Base-by-base conservation (phyloP, 2,888 invertebrate species). In the Coleophora flavipennella region DNA sequence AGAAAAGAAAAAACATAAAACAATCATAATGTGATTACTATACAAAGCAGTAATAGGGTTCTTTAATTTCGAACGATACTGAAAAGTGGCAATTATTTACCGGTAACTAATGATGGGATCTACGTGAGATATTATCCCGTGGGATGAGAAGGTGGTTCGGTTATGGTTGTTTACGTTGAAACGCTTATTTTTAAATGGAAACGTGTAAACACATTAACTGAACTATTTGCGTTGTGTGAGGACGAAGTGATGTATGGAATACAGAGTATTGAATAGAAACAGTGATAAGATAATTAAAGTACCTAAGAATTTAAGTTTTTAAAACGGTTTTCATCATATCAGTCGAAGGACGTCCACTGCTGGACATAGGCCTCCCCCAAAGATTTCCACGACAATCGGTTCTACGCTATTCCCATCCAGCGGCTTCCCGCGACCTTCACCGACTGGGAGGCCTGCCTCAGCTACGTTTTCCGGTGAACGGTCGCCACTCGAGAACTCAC, bases 161-260 rank as follows among this genome's bases (percentile, higher is more conserved):
- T 20, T 55, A 51, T 56, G 51, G 57, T 59, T 62, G 62, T 66
- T 67, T 62, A 63, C 55, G 46, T 51, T 46, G 9, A 51, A 48
- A 51, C n/a, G 42, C 43, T 40, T 48, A 54, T 61, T 61, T 64
- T 61, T 57, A 57, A 61, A 58, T 53, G 48, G 46, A 56, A 57
- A 46, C 46, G 9, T 51, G 56, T 58, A 59, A 62, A 61, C 59
- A 54, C 54, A 58, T 63, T 58, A 58, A 53, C 55, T 48, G 54
- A 47, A 51, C 59, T 63, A 65, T 70, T 68, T 67, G 59, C 56
- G 66, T 64, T 62, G 57, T 57, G 56, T 46, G 49, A 44, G 51
- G 50, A 55, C 62, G 62, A 62, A 60, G 62, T 63, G 63, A 67
- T 59, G 59, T 51, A 45, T 51, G 38, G 41, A 35, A 12, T 14